Evolutionary conservation across 2,113 vertebrate genomes (phyloP).

Genomic region (Puntigrus tetrazona): DNA sequence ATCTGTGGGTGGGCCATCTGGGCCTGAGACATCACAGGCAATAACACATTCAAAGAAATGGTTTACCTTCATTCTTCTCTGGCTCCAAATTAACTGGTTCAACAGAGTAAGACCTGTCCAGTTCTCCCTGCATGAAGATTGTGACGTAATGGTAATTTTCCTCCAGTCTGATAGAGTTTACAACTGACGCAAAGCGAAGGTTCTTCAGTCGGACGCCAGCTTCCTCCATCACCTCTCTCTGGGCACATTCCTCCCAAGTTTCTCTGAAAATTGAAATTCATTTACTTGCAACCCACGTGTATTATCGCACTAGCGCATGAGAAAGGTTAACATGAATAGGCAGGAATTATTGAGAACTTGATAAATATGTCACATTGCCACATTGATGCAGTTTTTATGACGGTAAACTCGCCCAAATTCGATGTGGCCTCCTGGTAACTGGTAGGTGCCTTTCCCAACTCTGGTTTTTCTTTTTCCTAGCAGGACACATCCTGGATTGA

Average conservation of each 20-base stretch:
- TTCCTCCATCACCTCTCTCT: slow-evolving; percentile 87
- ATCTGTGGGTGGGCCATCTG: not conserved
- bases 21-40: not conserved
- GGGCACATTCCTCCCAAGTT: slow-evolving; percentile 87
- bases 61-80: slow-evolving; percentile 88
- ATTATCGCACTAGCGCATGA: not conserved
- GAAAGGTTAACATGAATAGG: not conserved
- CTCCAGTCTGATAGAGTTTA: slow-evolving; percentile 78
- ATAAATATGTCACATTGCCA: too few relatives aligned
- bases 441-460: slow-evolving; percentile 79
- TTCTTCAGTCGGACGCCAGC: slow-evolving; percentile 79
- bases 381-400: not conserved
- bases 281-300: not conserved
- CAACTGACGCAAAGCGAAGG: slow-evolving; percentile 79
- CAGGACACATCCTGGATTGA: slow-evolving; percentile 81
- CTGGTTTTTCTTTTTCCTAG: slow-evolving; percentile 81
- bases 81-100: slow-evolving; percentile 88
- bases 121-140: slow-evolving; percentile 86
- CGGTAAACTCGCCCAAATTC: slow-evolving; percentile 83
- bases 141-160: slow-evolving; percentile 89
- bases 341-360: not conserved
- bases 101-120: slow-evolving; percentile 72
- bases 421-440: slow-evolving; percentile 89
- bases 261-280: slow-evolving; percentile 61
- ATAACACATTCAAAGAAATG: not conserved